phyloP scores from a whole-genome alignment of 2,113 vertebrate species.

The Halcyon senegalensis region DNA sequence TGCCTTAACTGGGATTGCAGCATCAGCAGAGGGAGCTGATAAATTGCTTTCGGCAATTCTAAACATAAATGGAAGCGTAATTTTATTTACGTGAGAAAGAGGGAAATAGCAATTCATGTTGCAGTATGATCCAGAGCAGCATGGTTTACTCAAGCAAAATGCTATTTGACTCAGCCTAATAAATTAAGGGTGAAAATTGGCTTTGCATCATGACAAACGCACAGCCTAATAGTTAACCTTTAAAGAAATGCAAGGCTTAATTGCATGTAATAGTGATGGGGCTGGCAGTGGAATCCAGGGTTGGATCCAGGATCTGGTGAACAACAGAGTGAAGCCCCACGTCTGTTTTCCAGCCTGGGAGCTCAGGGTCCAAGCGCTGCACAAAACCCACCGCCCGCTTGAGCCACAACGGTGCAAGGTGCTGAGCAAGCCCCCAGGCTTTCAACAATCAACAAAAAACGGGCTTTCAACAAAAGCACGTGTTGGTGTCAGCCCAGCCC shows the following conservation, averaged over 20 bases:
- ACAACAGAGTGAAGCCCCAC: neutral
- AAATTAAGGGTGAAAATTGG: neutral
- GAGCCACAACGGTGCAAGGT: accelerated
- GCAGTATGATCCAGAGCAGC: neutral
- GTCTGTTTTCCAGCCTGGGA: neutral
- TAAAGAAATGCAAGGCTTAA: neutral
- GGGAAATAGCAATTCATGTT: neutral
- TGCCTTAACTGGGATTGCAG: neutral
- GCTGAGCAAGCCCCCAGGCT: neutral
- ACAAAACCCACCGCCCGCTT: accelerated
- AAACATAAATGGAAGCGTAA: neutral
- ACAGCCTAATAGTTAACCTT: neutral
- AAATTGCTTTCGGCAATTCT: neutral
- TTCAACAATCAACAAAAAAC: no score
- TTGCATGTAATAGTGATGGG: neutral
- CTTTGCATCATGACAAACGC: neutral
- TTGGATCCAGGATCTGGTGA: neutral
- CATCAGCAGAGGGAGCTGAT: constrained; percentile 55
- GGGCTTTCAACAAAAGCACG: neutral
- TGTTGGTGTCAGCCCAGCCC: neutral
- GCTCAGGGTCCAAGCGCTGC: neutral
- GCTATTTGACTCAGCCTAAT: neutral
- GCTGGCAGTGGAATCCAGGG: neutral
- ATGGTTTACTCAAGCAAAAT: neutral
- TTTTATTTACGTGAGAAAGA: constrained; percentile 22